These are phyloP conservation scores for Lomographa bimaculata DNA, from an alignment of 2,888 invertebrate species.

Conservation along the genomic window DNA sequence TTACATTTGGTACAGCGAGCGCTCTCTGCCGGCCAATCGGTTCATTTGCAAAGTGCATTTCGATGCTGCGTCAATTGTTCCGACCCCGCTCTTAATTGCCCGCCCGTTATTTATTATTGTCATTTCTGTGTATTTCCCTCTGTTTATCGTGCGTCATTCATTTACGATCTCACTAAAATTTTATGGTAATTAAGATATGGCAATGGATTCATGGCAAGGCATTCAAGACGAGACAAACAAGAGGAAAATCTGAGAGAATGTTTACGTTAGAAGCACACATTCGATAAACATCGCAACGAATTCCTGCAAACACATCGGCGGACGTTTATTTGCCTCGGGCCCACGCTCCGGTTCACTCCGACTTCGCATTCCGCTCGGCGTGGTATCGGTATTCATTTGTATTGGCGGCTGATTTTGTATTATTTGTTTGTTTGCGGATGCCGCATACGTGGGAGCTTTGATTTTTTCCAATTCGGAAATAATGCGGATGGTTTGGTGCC, in stretches of 20 bases:
- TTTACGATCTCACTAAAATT: constrained; percentile 44
- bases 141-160: constrained; percentile 54
- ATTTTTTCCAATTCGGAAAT: constrained; percentile 81
- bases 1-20: constrained; percentile 62
- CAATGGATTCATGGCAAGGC: no score
- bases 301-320: constrained; percentile 76
- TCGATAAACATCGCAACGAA: constrained; percentile 79
- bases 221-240: no score
- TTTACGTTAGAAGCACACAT: constrained; percentile 66
- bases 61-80: constrained; percentile 74
- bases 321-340: constrained; percentile 76
- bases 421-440: constrained; percentile 81
- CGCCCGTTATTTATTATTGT: constrained; percentile 75
- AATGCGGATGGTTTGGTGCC: constrained; percentile 72
- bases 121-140: constrained; percentile 63
- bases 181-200: constrained; percentile 33
- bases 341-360: constrained; percentile 67
- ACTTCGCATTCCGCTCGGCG: constrained; percentile 70
- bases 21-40: constrained; percentile 52
- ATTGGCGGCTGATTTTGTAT: constrained; percentile 75
- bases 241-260: constrained; percentile 43
- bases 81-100: constrained; percentile 75
- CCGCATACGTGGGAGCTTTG: constrained; percentile 76
- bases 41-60: constrained; percentile 83
- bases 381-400: constrained; percentile 81